Evolutionary conservation across 37 sponge, comb jelly and placozoan species (phyloP), one percentile per base, ranked within the genome.

Genomic region (Spongilla lacustris): DNA sequence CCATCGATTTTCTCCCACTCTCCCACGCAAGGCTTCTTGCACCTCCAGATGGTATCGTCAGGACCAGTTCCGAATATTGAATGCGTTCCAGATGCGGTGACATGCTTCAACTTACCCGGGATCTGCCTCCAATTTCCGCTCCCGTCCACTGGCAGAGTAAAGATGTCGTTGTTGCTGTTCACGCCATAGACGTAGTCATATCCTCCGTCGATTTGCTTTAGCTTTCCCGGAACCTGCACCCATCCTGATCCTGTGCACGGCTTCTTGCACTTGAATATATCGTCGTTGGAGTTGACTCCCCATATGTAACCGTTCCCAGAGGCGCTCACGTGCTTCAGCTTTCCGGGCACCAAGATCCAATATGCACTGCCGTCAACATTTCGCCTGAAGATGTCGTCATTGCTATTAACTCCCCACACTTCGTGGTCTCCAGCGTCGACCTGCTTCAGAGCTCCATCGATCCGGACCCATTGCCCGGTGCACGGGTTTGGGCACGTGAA

Each of bases 291-390:
- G 67, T 72, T 89, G 25, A 86, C 84, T 67, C 87, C 90, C 93
- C 93, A 93, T 6, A 93, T 86, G 73, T 83, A 93, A 49, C 93
- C 93, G 79, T 93, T 89, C 0, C 90, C 93, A 32, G 90, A 89
- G n/a, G 90, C 93, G 49, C 87, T 83, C 14, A 93, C 90, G 35
- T 89, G 93, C 28, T 79, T 78, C 48, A 89, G 72, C 19, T 68
- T 27, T 1, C 90, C 90, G 14, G 68, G n/a, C 38, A 90, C n/a
- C 2, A 9, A 32, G n/a, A 0, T 68, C 91, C 91, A 91, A 30
- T 68, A 58, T 22, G 84, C 91, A 73, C 79, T 71, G 31, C 87
- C 91, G 78, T 91, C 91, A 70, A 86, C 86, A 0, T 78, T 72
- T n/a, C 87, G 78, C 49, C 77, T 83, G 28, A 13, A 86, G 3